Base-by-base conservation (phyloP, 1,140 invertebrate species). In the Whitmania pigra region DNA sequence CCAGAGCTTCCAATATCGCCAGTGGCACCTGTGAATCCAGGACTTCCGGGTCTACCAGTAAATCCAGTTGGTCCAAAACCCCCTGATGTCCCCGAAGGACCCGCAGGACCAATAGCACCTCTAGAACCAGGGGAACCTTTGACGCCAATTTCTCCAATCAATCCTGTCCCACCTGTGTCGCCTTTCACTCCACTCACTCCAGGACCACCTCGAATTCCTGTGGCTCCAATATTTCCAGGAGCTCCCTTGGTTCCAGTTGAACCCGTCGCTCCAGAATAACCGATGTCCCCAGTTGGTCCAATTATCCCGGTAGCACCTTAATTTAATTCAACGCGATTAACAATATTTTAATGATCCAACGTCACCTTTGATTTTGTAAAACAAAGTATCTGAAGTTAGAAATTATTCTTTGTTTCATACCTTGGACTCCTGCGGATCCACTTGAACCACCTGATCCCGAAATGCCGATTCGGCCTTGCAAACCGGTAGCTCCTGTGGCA, bases 191-290 rank as follows among this genome's bases (percentile, higher is more conserved):
- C 69, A 22, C 31, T 11, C 5, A 29, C 17, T 53, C 69, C 69
- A 60, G 36, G 13, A 40, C 1, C 2, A 29, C 71, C 71, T 27
- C 25, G 54, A 31, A 70, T 40, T 72, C 71, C 71, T 22, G 27
- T 72, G 20, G 20, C 36, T 27, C 71, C 71, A 72, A 31, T 29
- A 63, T n/a, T 63, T n/a, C 57, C 57, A 6, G 57, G 20, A 63
- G 20, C 22, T 63, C 57, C 57, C 22, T 22, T 22, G 25, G 7
- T 17, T 18, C 80, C 80, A 57, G 78, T 76, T 11, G 71, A 75
- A 11, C 80, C 89, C 0, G 88, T 88, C 1, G 82, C 81, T 0
- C 89, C 89, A 15, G 85, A 85, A 13, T 82, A 75, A 69, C 78
- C 79, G n/a, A 77, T 76, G 17, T 74, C 83, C 29, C 89, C 89